Percentiles rank a stretch among this genome's conserved stretches.
Conservation (phyloP, 64 coral and sea anemone species). For the Acropora tenuis region DNA sequence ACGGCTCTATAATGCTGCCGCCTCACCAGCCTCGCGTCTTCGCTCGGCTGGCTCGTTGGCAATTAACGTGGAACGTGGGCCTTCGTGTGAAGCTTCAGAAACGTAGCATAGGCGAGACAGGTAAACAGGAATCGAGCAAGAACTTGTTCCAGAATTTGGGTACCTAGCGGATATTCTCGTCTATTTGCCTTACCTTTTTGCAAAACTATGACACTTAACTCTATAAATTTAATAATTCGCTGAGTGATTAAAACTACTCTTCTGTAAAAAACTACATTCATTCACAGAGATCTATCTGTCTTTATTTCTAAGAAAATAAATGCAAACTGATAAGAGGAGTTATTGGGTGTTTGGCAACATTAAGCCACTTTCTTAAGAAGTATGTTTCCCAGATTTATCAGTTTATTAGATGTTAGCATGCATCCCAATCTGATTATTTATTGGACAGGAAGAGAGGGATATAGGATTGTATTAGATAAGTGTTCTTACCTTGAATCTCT, state of each 20-base stretch:
- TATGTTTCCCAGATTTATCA: no score
- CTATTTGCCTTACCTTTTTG: neutral
- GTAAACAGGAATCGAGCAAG: neutral
- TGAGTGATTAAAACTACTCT: no score
- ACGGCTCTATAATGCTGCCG: no score
- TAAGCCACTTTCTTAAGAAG: no score
- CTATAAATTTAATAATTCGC: no score
- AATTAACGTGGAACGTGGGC: no score
- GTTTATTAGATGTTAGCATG: no score
- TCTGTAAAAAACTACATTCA: neutral
- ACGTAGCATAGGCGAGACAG: no score
- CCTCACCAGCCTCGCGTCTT: no score
- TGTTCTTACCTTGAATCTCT: constrained; percentile 57
- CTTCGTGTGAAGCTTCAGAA: no score
- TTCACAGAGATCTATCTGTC: neutral
- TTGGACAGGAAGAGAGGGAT: neutral
- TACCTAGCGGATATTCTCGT: neutral
- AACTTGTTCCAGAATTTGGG: neutral
- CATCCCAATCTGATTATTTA: neutral
- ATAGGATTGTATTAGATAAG: neutral
- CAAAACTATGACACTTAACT: neutral
- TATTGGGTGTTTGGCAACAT: neutral
- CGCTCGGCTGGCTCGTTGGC: no score
- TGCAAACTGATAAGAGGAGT: neutral
- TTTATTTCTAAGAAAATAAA: neutral